Evolutionary conservation across 2,888 invertebrate genomes (phyloP).

Genomic region (Rhimphoctona megacephalus): DNA sequence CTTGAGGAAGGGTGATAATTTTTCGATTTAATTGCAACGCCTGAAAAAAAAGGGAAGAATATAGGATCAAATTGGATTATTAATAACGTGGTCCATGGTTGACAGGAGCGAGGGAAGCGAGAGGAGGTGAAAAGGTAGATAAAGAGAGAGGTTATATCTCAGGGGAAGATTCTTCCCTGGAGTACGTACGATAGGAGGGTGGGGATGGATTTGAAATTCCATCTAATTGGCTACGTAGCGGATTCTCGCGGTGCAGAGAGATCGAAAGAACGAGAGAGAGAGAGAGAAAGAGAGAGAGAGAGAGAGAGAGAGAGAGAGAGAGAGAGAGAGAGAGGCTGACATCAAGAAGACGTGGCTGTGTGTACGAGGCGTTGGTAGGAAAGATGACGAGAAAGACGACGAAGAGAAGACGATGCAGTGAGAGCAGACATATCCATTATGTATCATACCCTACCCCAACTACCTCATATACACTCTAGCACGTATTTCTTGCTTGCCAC

Average conservation of each 20-base stretch:
- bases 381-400: constrained; percentile 41
- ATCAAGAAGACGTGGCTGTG: not conserved
- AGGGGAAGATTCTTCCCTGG: constrained; percentile 29
- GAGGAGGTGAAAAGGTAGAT: not conserved
- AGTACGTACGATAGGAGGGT: constrained; percentile 9
- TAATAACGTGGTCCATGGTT: constrained; percentile 8
- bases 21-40: constrained; percentile 43
- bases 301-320: not conserved
- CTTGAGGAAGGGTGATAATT: constrained; percentile 31
- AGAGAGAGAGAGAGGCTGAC: not conserved
- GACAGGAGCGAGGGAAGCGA: not conserved
- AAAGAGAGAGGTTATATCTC: constrained; percentile 19
- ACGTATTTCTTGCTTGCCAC: constrained; percentile 55
- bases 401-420: constrained; percentile 56
- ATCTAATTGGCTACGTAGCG: constrained; percentile 72
- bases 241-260: constrained; percentile 54
- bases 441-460: constrained; percentile 66
- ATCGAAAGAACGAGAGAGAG: constrained; percentile 4
- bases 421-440: constrained; percentile 71
- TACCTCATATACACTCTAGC: constrained; percentile 38
- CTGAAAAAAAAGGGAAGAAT: not conserved
- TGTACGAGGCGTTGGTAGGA: constrained; percentile 1
- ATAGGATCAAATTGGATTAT: constrained; percentile 14
- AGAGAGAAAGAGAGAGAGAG: not conserved
- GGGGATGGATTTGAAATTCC: constrained; percentile 71